phyloP scores from a whole-genome alignment of 2,888 invertebrate species.

The Cryptops parisi region DNA sequence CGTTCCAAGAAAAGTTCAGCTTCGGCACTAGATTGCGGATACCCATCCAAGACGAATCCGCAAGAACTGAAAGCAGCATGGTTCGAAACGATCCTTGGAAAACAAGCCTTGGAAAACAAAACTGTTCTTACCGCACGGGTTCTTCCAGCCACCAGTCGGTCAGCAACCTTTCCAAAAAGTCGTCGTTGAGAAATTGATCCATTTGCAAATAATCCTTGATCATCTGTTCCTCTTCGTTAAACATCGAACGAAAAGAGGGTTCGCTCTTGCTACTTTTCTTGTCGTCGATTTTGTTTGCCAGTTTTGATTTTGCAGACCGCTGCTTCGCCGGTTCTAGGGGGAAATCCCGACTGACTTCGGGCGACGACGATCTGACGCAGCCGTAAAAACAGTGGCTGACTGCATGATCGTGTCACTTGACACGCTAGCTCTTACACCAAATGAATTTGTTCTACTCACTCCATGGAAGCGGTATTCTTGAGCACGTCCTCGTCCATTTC shows the following conservation, averaged over 20 bases:
- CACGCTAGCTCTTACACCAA: not conserved
- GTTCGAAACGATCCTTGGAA: not conserved
- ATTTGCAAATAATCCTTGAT: slow-evolving; percentile 8
- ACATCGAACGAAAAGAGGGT: not conserved
- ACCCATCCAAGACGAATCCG: slow-evolving; percentile 8
- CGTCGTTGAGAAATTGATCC: not conserved
- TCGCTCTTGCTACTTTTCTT: not conserved
- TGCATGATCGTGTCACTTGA: not conserved
- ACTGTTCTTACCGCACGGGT: not conserved
- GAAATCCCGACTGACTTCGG: too few species aligned
- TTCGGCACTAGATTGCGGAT: not conserved
- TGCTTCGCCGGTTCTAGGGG: too few species aligned
- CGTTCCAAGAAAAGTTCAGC: not conserved
- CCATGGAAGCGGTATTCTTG: not conserved
- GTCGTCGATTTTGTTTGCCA: not conserved
- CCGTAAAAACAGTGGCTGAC: not conserved
- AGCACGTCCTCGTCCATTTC: not conserved
- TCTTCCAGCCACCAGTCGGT: slow-evolving; percentile 4
- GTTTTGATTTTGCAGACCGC: too few species aligned
- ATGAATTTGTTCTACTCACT: not conserved
- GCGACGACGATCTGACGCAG: too few species aligned
- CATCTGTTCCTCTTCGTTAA: not conserved
- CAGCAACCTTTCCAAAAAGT: not conserved
- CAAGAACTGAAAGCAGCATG: not conserved
- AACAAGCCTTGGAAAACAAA: not conserved